Base-by-base conservation (phyloP, 1,140 invertebrate genomes). In the Heliconius hewitsoni region DNA sequence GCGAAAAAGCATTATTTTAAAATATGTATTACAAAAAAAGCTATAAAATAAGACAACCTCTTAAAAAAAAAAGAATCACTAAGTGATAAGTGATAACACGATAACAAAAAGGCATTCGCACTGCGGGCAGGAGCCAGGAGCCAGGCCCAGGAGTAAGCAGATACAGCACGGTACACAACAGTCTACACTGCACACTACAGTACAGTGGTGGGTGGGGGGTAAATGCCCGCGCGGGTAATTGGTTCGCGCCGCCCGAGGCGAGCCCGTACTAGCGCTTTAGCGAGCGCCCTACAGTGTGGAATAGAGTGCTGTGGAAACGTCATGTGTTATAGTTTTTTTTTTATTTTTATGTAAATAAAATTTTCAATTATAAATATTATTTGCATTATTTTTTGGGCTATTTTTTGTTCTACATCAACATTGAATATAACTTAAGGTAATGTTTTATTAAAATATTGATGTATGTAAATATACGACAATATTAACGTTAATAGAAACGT, bases 241-340 rank as follows among this genome's bases (percentile, higher is more conserved):
- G 94, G 94, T 94, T 94, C 91, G 91, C 90, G 89, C 91, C 93
- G 93, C 91, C 92, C 88, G 90, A 92, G 89, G 89, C 95, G 94
- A 95, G 95, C 94, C 94, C 90, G 93, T 93, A 95, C 93, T 94
- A 95, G 94, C 94, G 93, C 94, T 95, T 95, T 96, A 95, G 95
- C 95, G 95, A 95, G 90, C 91, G 90, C 91, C 91, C 91, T 90
- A 90, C 91, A 90, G 90, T 92, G 90, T 90, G 84, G 85, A 87
- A 81, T 76, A 42, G 57, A 78, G 34, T 79, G 30, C 39, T 13
- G 42, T 88, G 73, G 90, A 92, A 90, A 85, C 84, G 88, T 39
- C 5, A 39, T n/a, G 37, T 11, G 8, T 37, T 71, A 8, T 27
- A 39, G 0, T 19, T 71, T 71, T 1, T 37, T 19, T 18, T 71